These are phyloP conservation scores for Ophiothrix spiculata DNA, from an alignment of 35 echinoderm and acorn worm species.

Conservation along the genomic window DNA sequence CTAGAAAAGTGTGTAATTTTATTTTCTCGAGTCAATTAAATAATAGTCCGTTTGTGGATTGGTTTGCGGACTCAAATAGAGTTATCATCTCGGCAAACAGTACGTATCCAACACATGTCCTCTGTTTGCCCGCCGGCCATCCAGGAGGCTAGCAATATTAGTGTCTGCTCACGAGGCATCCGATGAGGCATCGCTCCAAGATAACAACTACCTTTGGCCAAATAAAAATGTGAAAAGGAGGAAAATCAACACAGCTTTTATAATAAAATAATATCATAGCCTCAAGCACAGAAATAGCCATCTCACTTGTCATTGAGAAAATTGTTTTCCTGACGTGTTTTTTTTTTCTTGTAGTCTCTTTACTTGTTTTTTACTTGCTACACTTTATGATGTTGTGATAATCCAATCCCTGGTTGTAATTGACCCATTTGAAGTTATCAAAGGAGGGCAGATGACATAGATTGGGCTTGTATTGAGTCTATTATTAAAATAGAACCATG, in stretches of 20 bases:
- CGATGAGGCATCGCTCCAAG: not conserved
- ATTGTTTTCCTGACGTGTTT: too few relatives aligned
- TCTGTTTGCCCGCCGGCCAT: not conserved
- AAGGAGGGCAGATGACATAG: conserved; percentile 7
- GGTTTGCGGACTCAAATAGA: not conserved
- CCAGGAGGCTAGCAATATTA: too few relatives aligned
- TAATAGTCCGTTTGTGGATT: not conserved
- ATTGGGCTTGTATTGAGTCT: too few relatives aligned
- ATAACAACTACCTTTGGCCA: not conserved
- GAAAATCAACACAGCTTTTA: not conserved
- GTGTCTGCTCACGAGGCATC: not conserved
- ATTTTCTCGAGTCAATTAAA: conserved; percentile 16
- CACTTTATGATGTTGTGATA: not conserved
- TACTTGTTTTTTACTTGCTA: too few relatives aligned
- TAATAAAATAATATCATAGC: conserved; percentile 2
- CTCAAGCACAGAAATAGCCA: not conserved
- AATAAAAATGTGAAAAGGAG: too few relatives aligned
- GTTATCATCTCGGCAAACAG: conserved; percentile 4
- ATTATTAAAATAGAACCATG: too few relatives aligned
- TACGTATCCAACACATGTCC: not conserved
- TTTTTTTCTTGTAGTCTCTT: too few relatives aligned
- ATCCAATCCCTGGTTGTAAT: not conserved
- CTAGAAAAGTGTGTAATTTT: conserved; percentile 10
- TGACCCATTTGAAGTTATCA: not conserved
- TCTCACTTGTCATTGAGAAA: too few relatives aligned